These are phyloP conservation scores for Pelecanus crispus DNA, from an alignment of 2,113 vertebrate genomes.

Conservation along the genomic window DNA sequence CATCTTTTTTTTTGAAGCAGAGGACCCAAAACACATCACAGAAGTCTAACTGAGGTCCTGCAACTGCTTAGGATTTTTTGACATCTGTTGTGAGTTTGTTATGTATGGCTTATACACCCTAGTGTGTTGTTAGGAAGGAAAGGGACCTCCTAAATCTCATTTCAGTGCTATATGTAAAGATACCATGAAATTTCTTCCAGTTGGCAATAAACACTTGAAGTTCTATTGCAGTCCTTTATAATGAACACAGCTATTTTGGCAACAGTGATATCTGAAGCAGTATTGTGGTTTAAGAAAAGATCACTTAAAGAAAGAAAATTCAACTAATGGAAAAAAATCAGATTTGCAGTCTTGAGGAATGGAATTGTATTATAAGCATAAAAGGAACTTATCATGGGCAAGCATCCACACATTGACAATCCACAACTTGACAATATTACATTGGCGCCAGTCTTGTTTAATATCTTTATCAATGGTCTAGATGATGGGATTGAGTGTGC, in stretches of 20 bases:
- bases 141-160: not conserved
- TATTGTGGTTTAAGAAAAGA: not conserved
- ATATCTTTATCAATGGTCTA: no score
- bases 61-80: not conserved
- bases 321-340: not conserved
- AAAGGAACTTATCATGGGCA: not conserved
- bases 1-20: not conserved
- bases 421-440: no score
- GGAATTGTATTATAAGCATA: not conserved
- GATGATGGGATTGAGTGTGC: no score
- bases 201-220: not conserved
- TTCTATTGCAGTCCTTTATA: not conserved
- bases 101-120: not conserved
- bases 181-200: not conserved
- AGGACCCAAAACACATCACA: not conserved
- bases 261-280: not conserved
- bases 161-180: not conserved
- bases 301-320: not conserved
- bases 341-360: not conserved
- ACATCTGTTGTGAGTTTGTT: not conserved
- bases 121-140: not conserved
- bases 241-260: not conserved
- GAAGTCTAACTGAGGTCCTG: not conserved
- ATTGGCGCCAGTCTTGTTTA: no score
- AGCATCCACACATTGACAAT: not conserved